Percentiles rank a stretch among this genome's conserved stretches.
Evolutionary conservation across 23 tunicate species (phyloP).

Genomic region (Halocynthia roretzi): DNA sequence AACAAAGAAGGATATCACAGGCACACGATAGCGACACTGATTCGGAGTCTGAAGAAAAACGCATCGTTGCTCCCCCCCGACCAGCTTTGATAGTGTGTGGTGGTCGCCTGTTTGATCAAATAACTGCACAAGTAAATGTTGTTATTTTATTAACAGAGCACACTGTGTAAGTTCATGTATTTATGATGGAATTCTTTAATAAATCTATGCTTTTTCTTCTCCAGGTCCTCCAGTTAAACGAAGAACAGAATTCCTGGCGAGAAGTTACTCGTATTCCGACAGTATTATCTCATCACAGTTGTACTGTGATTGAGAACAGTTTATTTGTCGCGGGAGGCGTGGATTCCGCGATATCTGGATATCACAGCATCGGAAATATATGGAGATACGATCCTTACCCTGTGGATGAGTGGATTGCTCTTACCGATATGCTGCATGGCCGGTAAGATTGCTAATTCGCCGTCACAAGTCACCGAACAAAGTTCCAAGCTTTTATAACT

Average conservation of each 20-base stretch:
- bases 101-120: conserved; percentile 49
- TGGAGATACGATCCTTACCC: conserved; percentile 45
- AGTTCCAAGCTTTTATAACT: background rate
- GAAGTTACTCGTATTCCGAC: conserved; percentile 48
- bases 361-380: conserved; percentile 16
- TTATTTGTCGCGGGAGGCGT: conserved; percentile 56
- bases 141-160: background rate
- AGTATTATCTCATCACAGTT: conserved; percentile 43
- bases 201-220: background rate
- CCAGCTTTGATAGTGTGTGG: conserved; percentile 30
- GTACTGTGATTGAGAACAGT: conserved; percentile 29
- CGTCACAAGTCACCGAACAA: background rate
- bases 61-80: conserved; percentile 19
- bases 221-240: conserved; percentile 31
- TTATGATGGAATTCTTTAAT: background rate
- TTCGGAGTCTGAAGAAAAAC: background rate
- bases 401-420: conserved; percentile 37
- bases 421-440: conserved; percentile 49
- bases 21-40: conserved; percentile 5
- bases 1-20: conserved; percentile 18
- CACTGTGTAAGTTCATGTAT: background rate
- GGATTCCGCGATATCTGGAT: conserved; percentile 35
- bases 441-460: conserved; percentile 11
- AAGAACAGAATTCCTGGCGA: conserved; percentile 28
- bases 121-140: conserved; percentile 34